Conservation (phyloP, 2,797 vertebrate species). For the Sciurus carolinensis region DNA sequence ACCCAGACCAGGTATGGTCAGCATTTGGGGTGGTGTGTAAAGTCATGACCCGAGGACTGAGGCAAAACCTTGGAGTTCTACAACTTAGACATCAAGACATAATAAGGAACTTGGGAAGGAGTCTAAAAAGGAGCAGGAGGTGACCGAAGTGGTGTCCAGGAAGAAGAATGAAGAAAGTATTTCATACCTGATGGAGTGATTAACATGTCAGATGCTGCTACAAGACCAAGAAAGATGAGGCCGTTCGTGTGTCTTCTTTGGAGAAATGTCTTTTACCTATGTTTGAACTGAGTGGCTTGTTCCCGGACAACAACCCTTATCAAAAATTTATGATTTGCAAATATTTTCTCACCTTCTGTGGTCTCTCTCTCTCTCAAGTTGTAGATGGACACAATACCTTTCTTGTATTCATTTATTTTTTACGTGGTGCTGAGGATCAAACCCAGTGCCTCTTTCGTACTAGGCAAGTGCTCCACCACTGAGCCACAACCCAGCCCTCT, state of each 20-base stretch:
- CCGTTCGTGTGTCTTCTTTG: constrained; percentile 6
- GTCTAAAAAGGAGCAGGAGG: not conserved
- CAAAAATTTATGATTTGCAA: not conserved
- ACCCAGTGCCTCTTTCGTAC: not conserved
- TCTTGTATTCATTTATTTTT: no score
- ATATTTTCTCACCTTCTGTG: not conserved
- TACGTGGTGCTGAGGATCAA: not conserved
- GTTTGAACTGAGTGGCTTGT: not conserved
- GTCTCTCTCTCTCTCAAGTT: not conserved
- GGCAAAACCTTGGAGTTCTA: not conserved
- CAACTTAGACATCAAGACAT: not conserved
- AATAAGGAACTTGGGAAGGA: not conserved
- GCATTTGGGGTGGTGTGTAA: not conserved
- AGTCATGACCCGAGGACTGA: not conserved
- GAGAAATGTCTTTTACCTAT: not conserved
- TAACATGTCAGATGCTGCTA: not conserved
- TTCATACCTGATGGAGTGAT: not conserved
- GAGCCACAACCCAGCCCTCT: not conserved
- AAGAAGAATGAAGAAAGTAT: not conserved
- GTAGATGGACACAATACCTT: no score
- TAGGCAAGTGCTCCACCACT: no score
- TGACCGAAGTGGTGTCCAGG: not conserved
- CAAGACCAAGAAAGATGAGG: not conserved
- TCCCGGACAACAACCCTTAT: not conserved
- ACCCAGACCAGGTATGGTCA: not conserved